Percentiles rank a stretch among this genome's conserved stretches.
Evolutionary conservation across 2,113 vertebrate species (phyloP).

Genomic region (Hypanus sabinus): DNA sequence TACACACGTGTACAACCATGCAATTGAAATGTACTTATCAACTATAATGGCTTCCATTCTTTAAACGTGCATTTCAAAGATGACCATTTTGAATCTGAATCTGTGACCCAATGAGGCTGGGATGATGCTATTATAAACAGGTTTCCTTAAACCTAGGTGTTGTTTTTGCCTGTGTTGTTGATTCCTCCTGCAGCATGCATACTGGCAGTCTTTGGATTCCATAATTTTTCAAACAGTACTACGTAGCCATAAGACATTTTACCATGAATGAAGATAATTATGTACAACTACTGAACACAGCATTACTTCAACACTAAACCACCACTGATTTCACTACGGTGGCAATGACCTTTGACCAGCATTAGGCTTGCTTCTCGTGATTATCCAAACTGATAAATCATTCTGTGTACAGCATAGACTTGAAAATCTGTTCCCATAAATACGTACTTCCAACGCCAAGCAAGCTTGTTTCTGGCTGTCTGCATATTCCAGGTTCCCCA

Average conservation of each 20-base stretch:
- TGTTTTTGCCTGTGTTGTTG: background rate
- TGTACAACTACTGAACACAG: background rate
- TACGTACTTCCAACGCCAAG: constrained; percentile 61
- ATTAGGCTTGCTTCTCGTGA: background rate
- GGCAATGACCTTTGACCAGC: background rate
- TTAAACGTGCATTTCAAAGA: background rate
- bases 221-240: background rate
- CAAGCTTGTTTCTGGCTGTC: constrained; percentile 73
- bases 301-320: background rate
- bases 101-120: background rate
- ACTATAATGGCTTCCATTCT: background rate
- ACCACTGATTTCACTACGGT: background rate
- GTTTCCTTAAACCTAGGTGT: background rate
- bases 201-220: background rate
- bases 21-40: background rate
- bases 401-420: background rate
- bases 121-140: background rate
- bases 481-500: constrained; percentile 66
- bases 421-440: background rate
- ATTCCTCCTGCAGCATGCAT: background rate
- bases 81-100: background rate
- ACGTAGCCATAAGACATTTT: background rate
- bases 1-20: background rate
- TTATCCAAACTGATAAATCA: background rate
- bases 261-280: background rate